Base-by-base conservation (phyloP, 2,888 invertebrate genomes). In the Argyresthia albistria region DNA sequence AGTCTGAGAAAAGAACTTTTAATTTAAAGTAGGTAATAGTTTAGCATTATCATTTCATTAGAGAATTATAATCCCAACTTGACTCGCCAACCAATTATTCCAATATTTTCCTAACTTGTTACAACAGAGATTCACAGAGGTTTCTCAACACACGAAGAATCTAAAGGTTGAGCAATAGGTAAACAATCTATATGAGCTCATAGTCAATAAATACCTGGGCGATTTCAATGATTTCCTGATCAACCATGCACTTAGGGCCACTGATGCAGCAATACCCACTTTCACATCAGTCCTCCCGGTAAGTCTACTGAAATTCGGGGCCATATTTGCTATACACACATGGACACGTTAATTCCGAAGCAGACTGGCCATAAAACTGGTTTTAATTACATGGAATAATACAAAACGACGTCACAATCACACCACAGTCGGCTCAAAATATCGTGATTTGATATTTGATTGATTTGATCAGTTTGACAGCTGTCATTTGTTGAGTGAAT, bases 251-350 rank as follows among this genome's bases (percentile, higher is more conserved):
- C 91, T 69, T 46, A 91, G 76, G 36, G 90, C 89, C 39, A 91
- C 89, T 43, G 92, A 86, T 54, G 93, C 91, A 60, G 91, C 90
- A 55, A 91, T 83, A 57, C 91, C 92, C 58, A 92, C 87, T 63
- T 79, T 80, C 50, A 90, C 88, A 73, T 91, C 90, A 71, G 90
- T 92, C 76, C 90, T 90, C 62, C 91, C 90, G 59, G 92, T 89
- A 66, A 93, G 82, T 90, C 93, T 95, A 79, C 95, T 95, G 59
- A 93, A 88, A 72, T 89, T 90, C 62, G 93, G 93, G 63, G 94
- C 94, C 94, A 94, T 94, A 58, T 53, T 54, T 57, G 9, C 14
- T 35, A 25, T 25, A 25, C 25, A 25, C 25, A 12, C 0, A n/a
- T 49, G 43, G 35, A 37, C 37, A 50, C 50, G 42, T 50, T 39